Evolutionary conservation across 2,113 vertebrate species (phyloP).

Genomic region (Pituophis catenifer): DNA sequence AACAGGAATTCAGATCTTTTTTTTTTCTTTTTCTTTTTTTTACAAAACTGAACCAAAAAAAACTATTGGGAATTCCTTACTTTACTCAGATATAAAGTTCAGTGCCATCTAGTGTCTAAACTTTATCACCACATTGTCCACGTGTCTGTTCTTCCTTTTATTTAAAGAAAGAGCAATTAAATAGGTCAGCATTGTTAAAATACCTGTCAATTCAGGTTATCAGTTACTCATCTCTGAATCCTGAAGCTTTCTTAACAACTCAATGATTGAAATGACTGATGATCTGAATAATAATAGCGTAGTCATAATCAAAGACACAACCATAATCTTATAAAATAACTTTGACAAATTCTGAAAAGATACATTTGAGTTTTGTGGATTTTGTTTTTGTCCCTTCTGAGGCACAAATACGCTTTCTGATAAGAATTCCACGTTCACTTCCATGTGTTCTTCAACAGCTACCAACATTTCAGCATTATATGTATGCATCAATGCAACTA

Average conservation of each 20-base stretch:
- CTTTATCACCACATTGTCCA: neutral
- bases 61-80: neutral
- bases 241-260: neutral
- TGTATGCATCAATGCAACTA: neutral
- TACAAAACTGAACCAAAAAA: neutral
- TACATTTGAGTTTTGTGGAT: neutral
- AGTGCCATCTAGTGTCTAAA: neutral
- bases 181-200: neutral
- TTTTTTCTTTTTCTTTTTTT: neutral
- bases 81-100: neutral
- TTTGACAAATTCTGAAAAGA: neutral
- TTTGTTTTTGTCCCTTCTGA: neutral
- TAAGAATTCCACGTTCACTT: neutral
- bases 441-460: neutral
- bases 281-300: neutral
- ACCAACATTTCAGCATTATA: neutral
- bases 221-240: neutral
- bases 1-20: neutral
- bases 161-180: neutral
- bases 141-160: neutral
- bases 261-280: neutral
- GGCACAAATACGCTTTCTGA: neutral
- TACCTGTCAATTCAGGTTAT: neutral
- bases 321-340: neutral
- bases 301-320: neutral